Base-by-base conservation (phyloP, 2,113 vertebrate genomes). In the Pristiophorus japonicus region DNA sequence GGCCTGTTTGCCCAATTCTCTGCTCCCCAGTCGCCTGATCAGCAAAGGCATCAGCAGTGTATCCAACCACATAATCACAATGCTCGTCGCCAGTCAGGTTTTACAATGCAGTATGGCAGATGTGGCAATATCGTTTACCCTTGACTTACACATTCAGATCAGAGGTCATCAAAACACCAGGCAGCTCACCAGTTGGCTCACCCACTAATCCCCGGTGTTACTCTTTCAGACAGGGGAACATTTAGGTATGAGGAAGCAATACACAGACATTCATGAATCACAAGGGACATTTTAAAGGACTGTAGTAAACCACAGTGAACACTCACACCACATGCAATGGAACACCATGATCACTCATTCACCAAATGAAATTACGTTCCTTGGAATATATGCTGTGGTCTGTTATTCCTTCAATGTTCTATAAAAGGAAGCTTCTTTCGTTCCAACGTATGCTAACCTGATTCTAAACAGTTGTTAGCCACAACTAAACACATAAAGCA, bases 261-360 rank as follows among this genome's bases (percentile, higher is more conserved):
- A 22, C 16, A 92, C 88, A 65, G 88, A 92, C 59, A 38, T 38
- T 63, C 88, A 92, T 92, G 59, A 92, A 92, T 38, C 88, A 92
- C 88, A 92, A 92, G 88, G 55, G 88, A 2, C 59, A 92, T 65
- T 22, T 90, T 65, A 63, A 92, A 63, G 62, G 6, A 92, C 59
- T 65, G 59, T 42, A 63, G 34, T 91, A 38, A 92, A 92, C 16
- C 88, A 63, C 34, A 65, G 63, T 65, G 59, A 38, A 11, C 18
- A 90, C 51, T 90, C 87, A 90, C 87, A 90, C 87, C 87, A 92
- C 88, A 91, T 91, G 88, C 88, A 65, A 65, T 92, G 59, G 88
- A 92, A 92, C 88, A 92, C 59, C 88, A 92, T 22, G 88, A 92
- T 92, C 88, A 92, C 59, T 92, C 18, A 16, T 42, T 92, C 59